phyloP scores from a whole-genome alignment of 2,888 invertebrate species.

The Drosophila mimica region DNA sequence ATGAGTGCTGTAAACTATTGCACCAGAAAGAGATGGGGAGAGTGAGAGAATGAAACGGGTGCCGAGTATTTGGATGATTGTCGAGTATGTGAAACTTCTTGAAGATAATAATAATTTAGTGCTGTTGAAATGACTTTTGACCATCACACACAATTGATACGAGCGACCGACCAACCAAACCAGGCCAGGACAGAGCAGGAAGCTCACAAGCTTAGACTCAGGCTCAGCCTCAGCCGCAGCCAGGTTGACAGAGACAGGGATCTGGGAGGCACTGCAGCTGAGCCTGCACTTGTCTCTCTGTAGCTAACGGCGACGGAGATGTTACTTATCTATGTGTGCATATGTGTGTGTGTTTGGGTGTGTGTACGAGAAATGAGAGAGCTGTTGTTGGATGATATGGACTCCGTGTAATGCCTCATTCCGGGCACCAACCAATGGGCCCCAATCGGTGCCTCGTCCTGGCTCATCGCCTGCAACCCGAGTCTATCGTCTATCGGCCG shows the following conservation, averaged over 20 bases:
- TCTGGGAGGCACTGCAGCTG: constrained; percentile 26
- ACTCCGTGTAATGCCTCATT: constrained; percentile 92
- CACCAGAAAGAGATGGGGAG: background rate
- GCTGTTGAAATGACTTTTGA: constrained; percentile 86
- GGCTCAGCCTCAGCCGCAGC: background rate
- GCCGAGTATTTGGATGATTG: constrained; percentile 69
- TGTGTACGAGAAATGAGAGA: constrained; percentile 6
- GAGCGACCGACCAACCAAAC: constrained; percentile 27
- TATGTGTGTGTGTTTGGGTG: constrained; percentile 10
- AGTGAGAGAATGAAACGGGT: background rate
- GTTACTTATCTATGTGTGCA: constrained; percentile 11
- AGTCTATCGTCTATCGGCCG: constrained; percentile 90
- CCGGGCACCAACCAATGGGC: constrained; percentile 91
- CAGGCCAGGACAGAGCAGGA: constrained; percentile 4
- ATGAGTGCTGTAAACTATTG: constrained; percentile 48
- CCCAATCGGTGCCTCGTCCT: constrained; percentile 91
- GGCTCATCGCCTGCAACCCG: constrained; percentile 94
- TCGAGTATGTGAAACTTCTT: constrained; percentile 84
- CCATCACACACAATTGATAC: constrained; percentile 85
- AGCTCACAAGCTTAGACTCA: constrained; percentile 22
- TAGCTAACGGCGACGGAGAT: constrained; percentile 24
- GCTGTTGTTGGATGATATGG: constrained; percentile 20
- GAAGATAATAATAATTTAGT: constrained; percentile 86
- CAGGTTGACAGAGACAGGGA: constrained; percentile 5
- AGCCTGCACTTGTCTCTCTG: constrained; percentile 9